Conservation (phyloP, 2,888 invertebrate species). For the Monochamus alternatus region DNA sequence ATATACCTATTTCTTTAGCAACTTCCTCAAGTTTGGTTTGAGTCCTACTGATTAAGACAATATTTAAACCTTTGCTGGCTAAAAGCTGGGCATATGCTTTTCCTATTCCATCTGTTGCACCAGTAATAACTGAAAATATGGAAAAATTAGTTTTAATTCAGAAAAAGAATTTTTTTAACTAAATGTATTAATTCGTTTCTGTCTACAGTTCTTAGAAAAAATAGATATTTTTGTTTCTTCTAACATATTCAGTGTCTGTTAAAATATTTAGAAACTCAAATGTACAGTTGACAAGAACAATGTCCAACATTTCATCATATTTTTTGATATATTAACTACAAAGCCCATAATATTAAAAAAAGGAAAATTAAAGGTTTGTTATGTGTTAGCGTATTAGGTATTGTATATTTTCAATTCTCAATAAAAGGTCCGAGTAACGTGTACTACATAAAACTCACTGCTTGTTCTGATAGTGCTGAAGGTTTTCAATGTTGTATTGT, state of each 20-base stretch:
- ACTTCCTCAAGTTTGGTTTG: conserved; percentile 81
- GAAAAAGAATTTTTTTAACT: too few relatives aligned
- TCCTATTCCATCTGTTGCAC: conserved; percentile 92
- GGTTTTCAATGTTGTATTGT: not conserved
- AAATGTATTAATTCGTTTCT: too few relatives aligned
- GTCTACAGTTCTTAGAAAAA: too few relatives aligned
- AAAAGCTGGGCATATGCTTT: conserved; percentile 87
- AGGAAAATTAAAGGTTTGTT: too few relatives aligned
- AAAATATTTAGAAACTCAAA: too few relatives aligned
- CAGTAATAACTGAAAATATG: conserved; percentile 85
- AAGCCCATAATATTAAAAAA: too few relatives aligned
- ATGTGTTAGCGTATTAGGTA: too few relatives aligned
- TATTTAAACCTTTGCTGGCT: conserved; percentile 83
- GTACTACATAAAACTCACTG: conserved; percentile 1
- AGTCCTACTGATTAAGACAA: conserved; percentile 87
- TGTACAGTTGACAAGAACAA: too few relatives aligned
- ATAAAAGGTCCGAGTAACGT: not conserved
- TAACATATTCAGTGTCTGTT: too few relatives aligned
- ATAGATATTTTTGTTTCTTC: too few relatives aligned
- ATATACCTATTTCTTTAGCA: conserved; percentile 81
- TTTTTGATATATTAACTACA: too few relatives aligned
- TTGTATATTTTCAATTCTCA: not conserved
- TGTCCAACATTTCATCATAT: too few relatives aligned
- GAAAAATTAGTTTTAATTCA: not conserved
- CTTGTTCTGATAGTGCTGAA: not conserved